Base-by-base conservation (phyloP, 2,797 vertebrate genomes). In the Todus mexicanus region DNA sequence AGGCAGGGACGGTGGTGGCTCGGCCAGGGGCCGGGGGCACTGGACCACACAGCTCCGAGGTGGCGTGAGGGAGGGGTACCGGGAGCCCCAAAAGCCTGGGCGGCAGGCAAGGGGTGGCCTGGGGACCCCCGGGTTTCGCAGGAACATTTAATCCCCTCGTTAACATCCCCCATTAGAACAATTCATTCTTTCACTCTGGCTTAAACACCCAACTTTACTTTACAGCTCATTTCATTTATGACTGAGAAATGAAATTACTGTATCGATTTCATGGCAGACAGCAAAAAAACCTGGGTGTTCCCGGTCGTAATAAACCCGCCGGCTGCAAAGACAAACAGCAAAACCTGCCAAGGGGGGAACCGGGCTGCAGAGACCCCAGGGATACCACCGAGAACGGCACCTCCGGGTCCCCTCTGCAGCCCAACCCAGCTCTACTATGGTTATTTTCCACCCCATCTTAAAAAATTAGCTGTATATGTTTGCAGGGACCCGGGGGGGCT, bases 211-310 rank as follows among this genome's bases (percentile, higher is more conserved):
- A 37, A 15, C 68, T 70, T 84, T 40, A 10, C 91, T 94, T 95
- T 95, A 94, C 96, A 96, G 96, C 94, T 97, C 96, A 53, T 97
- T 97, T 96, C 97, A 93, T 97, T 96, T 97, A 96, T 63, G 94
- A 84, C 93, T 79, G 74, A 92, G 77, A 92, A 96, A 96, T 92
- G 95, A 96, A 96, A 95, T 72, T 48, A 87, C 89, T 90, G 85
- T 27, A 93, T 87, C 88, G 90, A 91, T 95, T 89, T 93, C 95
- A 64, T 48, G 87, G 93, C 91, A 86, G 57, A 59, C 72, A 92
- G 87, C 1, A 38, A 93, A 85, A 80, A 57, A 76, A 42, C 63
- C 45, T 84, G 95, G 92, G 94, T 93, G 94, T 94, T 96, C 80
- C 81, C 1, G 4, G 47, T 27, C 1, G 2, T 42, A 84, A 94